Evolutionary conservation across 2,888 invertebrate species (phyloP).

Genomic region (Drosophila imparisetae): DNA sequence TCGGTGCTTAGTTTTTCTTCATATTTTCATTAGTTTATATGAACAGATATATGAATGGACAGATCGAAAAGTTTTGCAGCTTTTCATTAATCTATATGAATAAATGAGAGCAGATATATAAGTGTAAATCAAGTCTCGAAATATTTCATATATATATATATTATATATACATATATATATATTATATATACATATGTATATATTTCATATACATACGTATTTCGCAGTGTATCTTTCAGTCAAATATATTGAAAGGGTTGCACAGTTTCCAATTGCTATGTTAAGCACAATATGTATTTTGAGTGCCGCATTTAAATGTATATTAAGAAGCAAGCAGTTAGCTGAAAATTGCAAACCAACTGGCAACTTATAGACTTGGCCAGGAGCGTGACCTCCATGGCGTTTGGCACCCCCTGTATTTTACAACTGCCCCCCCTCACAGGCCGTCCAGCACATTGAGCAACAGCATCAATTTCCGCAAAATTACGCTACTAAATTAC

Average conservation of each 20-base stretch:
- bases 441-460: conserved; percentile 13
- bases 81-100: background rate
- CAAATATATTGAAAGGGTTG: conserved; percentile 22
- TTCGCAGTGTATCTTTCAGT: background rate
- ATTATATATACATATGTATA: too few species aligned
- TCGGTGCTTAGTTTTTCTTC: background rate
- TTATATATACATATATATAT: too few species aligned
- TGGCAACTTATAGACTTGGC: conserved; percentile 2
- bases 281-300: conserved; percentile 18
- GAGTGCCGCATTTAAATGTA: conserved; percentile 29
- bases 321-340: conserved; percentile 30
- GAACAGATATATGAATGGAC: background rate
- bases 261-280: background rate
- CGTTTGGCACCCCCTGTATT: background rate
- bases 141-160: too few species aligned
- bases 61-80: background rate
- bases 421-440: background rate
- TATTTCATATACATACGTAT: background rate
- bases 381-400: background rate
- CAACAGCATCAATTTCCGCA: conserved; percentile 80
- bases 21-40: background rate
- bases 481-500: conserved; percentile 83
- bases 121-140: too few species aligned
- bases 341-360: conserved; percentile 22
- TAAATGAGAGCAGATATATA: too few species aligned